A percentile compares a stretch with the other conserved stretches of the same genome.
These are phyloP conservation scores for Craterocephalus amniculus DNA, from an alignment of 2,797 vertebrate species.

Conservation along the genomic window DNA sequence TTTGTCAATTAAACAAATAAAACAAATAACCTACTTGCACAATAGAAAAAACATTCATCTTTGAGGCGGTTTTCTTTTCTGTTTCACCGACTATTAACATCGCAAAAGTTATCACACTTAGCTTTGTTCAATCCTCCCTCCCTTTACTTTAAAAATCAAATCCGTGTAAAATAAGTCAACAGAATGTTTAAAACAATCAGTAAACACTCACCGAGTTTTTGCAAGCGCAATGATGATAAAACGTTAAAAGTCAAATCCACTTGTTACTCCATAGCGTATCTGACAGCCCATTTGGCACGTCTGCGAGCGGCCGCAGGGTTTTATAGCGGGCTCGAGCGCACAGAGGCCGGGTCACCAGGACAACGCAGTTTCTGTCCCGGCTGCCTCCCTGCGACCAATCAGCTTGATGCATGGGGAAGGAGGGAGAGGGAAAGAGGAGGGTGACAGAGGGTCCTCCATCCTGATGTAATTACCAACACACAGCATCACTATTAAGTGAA, in stretches of 20 bases:
- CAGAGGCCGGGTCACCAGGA: constrained; percentile 80
- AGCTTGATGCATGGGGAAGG: constrained; percentile 56
- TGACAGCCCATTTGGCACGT: constrained; percentile 82
- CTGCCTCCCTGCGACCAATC: constrained; percentile 85
- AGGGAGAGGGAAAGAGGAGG: constrained; percentile 3
- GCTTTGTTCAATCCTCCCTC: not conserved
- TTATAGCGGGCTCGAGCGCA: constrained; percentile 82
- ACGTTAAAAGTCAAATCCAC: constrained; percentile 66
- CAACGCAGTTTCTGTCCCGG: constrained; percentile 82
- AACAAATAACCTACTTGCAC: too few species aligned
- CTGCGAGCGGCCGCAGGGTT: constrained; percentile 74
- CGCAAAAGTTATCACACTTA: not conserved
- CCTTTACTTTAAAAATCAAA: not conserved
- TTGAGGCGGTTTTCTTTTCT: not conserved
- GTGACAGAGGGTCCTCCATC: constrained; percentile 45
- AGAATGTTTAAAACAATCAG: not conserved
- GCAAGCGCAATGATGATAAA: constrained; percentile 51
- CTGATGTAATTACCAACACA: constrained; percentile 88
- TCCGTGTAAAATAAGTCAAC: not conserved
- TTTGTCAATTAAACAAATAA: too few species aligned
- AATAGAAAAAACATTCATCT: not conserved
- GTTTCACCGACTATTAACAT: not conserved
- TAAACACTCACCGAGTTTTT: constrained; percentile 69
- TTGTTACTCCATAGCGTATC: constrained; percentile 77
- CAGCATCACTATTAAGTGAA: constrained; percentile 83